Conservation (phyloP, 2,888 invertebrate genomes). For the Caenorhabditis drosophilae region DNA sequence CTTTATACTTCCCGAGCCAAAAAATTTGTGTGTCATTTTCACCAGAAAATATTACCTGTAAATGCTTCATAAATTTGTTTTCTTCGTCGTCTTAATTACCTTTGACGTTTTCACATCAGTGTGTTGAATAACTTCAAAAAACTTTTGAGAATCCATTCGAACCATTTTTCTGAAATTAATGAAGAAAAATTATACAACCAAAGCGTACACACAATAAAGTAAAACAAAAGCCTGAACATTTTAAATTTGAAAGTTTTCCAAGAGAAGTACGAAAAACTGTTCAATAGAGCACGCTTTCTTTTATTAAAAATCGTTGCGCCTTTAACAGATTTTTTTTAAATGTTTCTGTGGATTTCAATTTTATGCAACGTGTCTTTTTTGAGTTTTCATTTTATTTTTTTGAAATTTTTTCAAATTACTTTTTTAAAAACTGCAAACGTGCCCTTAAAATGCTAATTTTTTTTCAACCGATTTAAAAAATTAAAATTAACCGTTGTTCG, state of each 20-base stretch:
- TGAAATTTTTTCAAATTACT: not conserved
- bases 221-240: not conserved
- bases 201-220: not conserved
- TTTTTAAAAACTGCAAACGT: too few species aligned
- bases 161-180: too few species aligned
- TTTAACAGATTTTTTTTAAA: too few species aligned
- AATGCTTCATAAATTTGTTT: too few species aligned
- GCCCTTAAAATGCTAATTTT: too few species aligned
- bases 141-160: too few species aligned
- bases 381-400: not conserved
- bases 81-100: constrained; percentile 9
- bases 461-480: too few species aligned
- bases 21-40: constrained; percentile 14
- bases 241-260: not conserved
- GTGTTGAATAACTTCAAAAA: constrained; percentile 26
- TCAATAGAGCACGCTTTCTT: too few species aligned
- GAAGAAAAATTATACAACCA: not conserved
- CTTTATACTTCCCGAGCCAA: constrained; percentile 24
- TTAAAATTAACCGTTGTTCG: too few species aligned
- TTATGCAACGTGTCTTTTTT: not conserved
- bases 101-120: constrained; percentile 31
- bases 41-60: too few species aligned
- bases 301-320: too few species aligned
- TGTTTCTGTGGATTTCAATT: too few species aligned
- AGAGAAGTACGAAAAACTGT: not conserved